phyloP scores from a whole-genome alignment of 1,140 invertebrate species.

The Chymomyza costata region DNA sequence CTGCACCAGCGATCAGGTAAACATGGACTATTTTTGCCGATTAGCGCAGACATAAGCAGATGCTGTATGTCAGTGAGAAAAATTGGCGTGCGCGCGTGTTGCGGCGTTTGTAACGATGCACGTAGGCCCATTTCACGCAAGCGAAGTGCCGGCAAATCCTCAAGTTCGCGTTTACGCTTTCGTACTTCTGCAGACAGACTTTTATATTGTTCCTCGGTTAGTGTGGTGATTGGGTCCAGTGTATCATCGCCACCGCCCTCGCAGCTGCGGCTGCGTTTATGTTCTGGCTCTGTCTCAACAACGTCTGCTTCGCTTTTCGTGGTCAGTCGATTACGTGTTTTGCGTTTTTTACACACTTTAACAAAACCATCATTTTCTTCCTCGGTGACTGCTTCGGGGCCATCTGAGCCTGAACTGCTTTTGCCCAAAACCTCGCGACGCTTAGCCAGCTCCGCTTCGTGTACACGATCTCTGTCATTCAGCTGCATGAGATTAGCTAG shows the following conservation, averaged over 20 bases:
- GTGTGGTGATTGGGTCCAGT: conserved; percentile 11
- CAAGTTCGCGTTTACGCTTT: conserved; percentile 77
- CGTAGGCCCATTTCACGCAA: conserved; percentile 80
- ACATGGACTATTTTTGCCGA: conserved; percentile 83
- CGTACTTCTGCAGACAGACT: conserved; percentile 77
- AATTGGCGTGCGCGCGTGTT: conserved; percentile 82
- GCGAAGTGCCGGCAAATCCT: conserved; percentile 77
- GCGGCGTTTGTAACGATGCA: conserved; percentile 77
- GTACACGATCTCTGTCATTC: conserved; percentile 78
- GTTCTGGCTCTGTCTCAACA: conserved; percentile 24
- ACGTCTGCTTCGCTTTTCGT: conserved; percentile 14
- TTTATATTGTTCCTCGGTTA: conserved; percentile 77
- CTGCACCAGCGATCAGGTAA: conserved; percentile 86
- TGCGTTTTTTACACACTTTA: conserved; percentile 49
- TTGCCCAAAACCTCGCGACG: conserved; percentile 15
- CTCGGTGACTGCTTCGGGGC: neutral
- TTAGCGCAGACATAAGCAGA: conserved; percentile 84
- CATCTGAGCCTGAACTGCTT: neutral
- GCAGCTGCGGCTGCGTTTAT: conserved; percentile 31
- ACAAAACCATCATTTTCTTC: conserved; percentile 45
- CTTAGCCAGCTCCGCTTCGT: conserved; percentile 39
- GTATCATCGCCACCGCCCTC: conserved; percentile 44
- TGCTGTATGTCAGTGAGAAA: conserved; percentile 89
- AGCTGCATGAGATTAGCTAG: conserved; percentile 79
- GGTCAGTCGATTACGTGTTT: conserved; percentile 45